Percentiles rank a stretch among this genome's conserved stretches.
phyloP scores from a whole-genome alignment of 2,888 invertebrate species.

The Bembecia ichneumoniformis region DNA sequence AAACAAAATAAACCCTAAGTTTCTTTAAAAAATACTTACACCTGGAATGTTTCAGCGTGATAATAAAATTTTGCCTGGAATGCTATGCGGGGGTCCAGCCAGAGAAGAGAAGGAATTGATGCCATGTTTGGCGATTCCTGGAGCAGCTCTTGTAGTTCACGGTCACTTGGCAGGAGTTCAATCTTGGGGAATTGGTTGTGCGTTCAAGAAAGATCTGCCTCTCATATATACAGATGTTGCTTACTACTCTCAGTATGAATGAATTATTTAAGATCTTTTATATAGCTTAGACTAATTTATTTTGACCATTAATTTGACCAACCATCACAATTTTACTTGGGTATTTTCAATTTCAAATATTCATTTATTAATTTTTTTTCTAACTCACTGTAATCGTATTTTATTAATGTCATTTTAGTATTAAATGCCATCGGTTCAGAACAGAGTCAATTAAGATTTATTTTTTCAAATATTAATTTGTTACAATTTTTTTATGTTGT shows the following conservation, averaged over 20 bases:
- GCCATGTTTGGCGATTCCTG: conserved; percentile 48
- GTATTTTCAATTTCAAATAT: background rate
- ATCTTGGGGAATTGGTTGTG: conserved; percentile 60
- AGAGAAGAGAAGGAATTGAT: conserved; percentile 25
- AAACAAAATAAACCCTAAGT: too few relatives aligned
- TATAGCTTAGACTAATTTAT: background rate
- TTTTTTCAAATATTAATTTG: too few relatives aligned
- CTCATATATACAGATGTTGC: conserved; percentile 38
- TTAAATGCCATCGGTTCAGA: too few relatives aligned
- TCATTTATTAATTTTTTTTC: too few relatives aligned
- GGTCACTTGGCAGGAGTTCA: conserved; percentile 34
- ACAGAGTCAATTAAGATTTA: too few relatives aligned
- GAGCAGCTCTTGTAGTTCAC: conserved; percentile 41
- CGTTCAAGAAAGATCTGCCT: conserved; percentile 42
- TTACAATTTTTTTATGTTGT: too few relatives aligned
- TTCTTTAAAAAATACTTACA: too few relatives aligned
- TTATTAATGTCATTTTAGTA: too few relatives aligned
- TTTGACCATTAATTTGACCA: background rate
- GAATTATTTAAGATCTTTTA: too few relatives aligned
- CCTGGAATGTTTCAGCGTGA: background rate
- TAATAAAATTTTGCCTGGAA: conserved; percentile 16
- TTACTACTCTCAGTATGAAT: conserved; percentile 28
- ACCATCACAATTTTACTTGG: background rate
- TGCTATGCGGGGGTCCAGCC: conserved; percentile 41
- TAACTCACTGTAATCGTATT: too few relatives aligned